Percentiles rank a stretch among this genome's conserved stretches.
Conservation (phyloP, 92 coral and sea anemone genomes). For the Virgularia gustaviana region DNA sequence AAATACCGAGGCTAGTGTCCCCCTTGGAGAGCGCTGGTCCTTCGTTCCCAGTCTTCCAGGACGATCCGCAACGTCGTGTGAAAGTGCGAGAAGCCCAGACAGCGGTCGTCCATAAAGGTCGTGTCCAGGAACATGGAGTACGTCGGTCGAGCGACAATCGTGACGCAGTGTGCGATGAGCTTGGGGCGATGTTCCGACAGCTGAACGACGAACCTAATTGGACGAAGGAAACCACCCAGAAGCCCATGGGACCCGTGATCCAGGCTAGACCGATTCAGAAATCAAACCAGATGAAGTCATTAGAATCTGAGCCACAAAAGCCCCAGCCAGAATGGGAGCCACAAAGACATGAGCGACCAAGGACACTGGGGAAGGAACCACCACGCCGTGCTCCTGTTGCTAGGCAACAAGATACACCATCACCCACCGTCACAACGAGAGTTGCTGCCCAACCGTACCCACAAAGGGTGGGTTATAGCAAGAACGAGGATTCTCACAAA, state of each 20-base stretch:
- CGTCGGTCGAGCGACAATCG: constrained; percentile 19
- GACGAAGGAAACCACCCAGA: neutral
- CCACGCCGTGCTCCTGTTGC: neutral
- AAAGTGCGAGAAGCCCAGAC: constrained; percentile 34
- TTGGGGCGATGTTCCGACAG: constrained; percentile 17
- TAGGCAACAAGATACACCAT: neutral
- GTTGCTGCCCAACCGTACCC: neutral
- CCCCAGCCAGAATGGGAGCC: constrained; percentile 38
- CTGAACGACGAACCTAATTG: constrained; percentile 5
- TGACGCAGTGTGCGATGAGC: constrained; percentile 14
- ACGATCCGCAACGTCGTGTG: constrained; percentile 20
- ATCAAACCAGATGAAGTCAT: neutral
- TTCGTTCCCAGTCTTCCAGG: constrained; percentile 1
- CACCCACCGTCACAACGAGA: neutral
- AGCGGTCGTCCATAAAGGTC: constrained; percentile 11
- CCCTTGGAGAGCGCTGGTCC: constrained; percentile 24
- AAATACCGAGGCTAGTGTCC: neutral
- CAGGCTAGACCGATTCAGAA: constrained; percentile 16
- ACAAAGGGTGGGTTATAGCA: neutral
- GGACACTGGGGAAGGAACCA: constrained; percentile 5
- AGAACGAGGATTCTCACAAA: neutral
- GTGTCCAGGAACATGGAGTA: constrained; percentile 26
- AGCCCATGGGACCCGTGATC: constrained; percentile 9
- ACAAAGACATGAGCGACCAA: constrained; percentile 6
- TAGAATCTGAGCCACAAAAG: neutral